Evolutionary conservation across 2,113 vertebrate species (phyloP).

Genomic region (Galbula dea): DNA sequence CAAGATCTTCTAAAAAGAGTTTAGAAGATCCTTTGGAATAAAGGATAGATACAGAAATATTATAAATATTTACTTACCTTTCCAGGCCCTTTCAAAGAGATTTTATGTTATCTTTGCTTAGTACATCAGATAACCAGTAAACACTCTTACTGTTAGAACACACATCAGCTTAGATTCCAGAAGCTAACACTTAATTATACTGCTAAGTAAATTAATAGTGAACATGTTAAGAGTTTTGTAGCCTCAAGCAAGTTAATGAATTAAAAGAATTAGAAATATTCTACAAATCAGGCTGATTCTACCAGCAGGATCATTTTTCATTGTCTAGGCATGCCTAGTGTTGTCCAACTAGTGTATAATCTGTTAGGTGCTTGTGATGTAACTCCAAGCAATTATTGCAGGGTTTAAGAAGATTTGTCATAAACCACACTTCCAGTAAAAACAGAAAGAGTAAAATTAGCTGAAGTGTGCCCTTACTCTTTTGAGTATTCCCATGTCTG

Average conservation of each 20-base stretch:
- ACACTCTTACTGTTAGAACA: slow-evolving; percentile 24
- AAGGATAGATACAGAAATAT: slow-evolving; percentile 22
- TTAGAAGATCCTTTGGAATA: slow-evolving; percentile 75
- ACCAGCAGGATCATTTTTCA: neutral
- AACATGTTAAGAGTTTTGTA: neutral
- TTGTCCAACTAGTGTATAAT: neutral
- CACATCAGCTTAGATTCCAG: neutral
- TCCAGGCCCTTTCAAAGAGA: slow-evolving; percentile 21
- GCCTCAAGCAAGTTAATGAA: neutral
- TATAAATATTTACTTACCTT: slow-evolving; percentile 71
- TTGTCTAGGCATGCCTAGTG: slow-evolving; percentile 15
- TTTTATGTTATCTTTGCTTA: slow-evolving; percentile 28
- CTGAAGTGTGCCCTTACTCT: neutral
- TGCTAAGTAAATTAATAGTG: neutral
- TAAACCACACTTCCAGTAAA: neutral
- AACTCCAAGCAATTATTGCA: neutral
- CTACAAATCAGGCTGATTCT: neutral
- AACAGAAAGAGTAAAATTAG: neutral
- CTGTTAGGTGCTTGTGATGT: neutral
- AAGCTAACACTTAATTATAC: neutral
- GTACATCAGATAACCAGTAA: slow-evolving; percentile 12
- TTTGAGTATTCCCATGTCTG: neutral
- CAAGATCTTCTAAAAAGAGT: slow-evolving; percentile 73
- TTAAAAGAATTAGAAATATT: neutral
- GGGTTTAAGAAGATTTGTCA: neutral